Base-by-base conservation (phyloP, 1,140 invertebrate genomes). In the Scaptomyza hsui region DNA sequence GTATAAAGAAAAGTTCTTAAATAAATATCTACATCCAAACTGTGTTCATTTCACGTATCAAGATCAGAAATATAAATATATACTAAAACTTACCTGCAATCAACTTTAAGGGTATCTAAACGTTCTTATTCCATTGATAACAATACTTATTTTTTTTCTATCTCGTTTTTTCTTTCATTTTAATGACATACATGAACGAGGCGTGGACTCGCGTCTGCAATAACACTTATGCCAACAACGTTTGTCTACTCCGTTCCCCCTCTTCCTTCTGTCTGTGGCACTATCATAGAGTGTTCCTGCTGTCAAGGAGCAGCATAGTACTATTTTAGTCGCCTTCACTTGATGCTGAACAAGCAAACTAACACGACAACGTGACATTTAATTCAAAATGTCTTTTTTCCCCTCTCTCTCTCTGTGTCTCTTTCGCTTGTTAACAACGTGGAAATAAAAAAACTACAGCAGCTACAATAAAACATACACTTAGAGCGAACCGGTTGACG, bases 301-400 rank as follows among this genome's bases (percentile, higher is more conserved):
- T 49, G 59, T 62, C 59, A 63, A 56, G 67, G 42, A 63, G 49
- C 42, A 63, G 49, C 42, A 45, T 39, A 57, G 64, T 80, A 75
- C 72, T 49, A 53, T 61, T 60, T 59, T 64, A 74, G 70, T 57
- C 60, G 53, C 71, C 37, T 61, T 71, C 72, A 56, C 41, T 75
- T 71, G 60, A 53, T 49, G 72, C 61, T 79, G 76, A 79, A 79
- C 77, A 80, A 79, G 77, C 76, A 59, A 75, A 53, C 75, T 80
- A 80, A 67, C 77, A 80, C 72, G 72, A 63, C 72, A 80, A 80
- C 77, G 77, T 80, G 77, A 80, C 77, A 80, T 80, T 80, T 80
- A 80, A 79, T 79, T 79, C 77, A 79, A 80, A 79, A 72, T 79
- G 77, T 62, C 72, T 72, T 68, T 7, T 51, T 24, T 41, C 39